Conservation (phyloP, 2,797 vertebrate species). For the Danio kyathit region DNA sequence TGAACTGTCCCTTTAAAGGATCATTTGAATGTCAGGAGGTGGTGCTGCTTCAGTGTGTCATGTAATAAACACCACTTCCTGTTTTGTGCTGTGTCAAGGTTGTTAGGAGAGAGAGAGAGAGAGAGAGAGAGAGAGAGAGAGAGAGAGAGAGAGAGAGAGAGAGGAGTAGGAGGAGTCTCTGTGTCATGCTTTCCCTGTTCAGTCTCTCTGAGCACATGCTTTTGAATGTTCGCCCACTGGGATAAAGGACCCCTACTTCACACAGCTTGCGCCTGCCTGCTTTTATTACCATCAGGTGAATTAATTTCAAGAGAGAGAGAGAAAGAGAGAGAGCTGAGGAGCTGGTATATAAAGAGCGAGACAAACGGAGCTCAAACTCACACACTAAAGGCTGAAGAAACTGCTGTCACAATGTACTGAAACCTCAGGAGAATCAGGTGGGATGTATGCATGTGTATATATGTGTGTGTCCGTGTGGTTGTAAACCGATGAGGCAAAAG, state of each 20-base stretch:
- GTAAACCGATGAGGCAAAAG: conserved; percentile 1
- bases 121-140: not conserved
- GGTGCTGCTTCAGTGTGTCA: not conserved
- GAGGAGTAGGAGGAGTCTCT: conserved; percentile 57
- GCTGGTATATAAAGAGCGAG: not conserved
- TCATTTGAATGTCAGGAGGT: not conserved
- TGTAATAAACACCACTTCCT: conserved; percentile 46
- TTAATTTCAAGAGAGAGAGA: not conserved
- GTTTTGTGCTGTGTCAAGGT: conserved; percentile 58
- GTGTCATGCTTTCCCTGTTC: conserved; percentile 25
- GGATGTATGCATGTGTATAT: conserved; percentile 39
- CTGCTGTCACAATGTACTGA: conserved; percentile 55
- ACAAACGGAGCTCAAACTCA: not conserved
- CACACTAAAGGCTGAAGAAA: conserved; percentile 59
- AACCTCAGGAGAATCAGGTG: conserved; percentile 64
- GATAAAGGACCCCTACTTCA: conserved; percentile 8
- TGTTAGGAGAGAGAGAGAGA: not conserved
- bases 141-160: not conserved
- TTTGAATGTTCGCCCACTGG: conserved; percentile 63
- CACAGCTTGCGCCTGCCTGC: conserved; percentile 63
- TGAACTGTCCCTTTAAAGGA: not conserved
- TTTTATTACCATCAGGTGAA: conserved; percentile 51
- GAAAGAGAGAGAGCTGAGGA: not conserved
- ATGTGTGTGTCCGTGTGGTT: not conserved
- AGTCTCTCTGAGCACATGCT: conserved; percentile 63